A percentile compares a stretch with the other conserved stretches of the same genome.
Evolutionary conservation across 2,888 invertebrate genomes (phyloP).

Genomic region (Allacma fusca): DNA sequence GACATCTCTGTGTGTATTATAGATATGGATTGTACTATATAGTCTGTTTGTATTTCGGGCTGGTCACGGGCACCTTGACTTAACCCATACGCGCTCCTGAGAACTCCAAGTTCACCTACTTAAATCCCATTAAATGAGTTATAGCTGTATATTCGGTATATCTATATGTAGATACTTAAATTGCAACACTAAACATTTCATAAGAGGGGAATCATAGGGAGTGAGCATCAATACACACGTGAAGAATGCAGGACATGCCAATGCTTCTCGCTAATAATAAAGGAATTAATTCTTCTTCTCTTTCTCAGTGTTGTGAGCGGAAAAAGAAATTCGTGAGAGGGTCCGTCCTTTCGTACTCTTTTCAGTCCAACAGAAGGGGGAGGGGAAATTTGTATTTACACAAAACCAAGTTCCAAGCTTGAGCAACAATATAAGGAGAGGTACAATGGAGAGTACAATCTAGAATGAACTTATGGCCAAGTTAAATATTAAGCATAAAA

Average conservation of each 20-base stretch:
- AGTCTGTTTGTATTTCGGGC: background rate
- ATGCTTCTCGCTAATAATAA: slow-evolving; percentile 16
- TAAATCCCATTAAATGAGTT: background rate
- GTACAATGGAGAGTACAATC: slow-evolving; percentile 5
- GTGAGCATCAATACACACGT: background rate
- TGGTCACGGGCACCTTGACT: slow-evolving; percentile 6
- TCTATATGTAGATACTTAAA: too few species aligned
- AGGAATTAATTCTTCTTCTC: slow-evolving; percentile 21
- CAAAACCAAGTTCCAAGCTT: background rate
- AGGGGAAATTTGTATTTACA: slow-evolving; percentile 31
- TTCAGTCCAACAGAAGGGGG: slow-evolving; percentile 4
- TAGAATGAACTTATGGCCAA: slow-evolving; percentile 23
- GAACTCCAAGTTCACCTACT: background rate
- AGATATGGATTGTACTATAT: too few species aligned
- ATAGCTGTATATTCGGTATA: background rate
- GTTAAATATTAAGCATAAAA: slow-evolving; percentile 30
- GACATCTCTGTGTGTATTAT: too few species aligned
- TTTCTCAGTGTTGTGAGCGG: background rate
- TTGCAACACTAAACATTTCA: background rate
- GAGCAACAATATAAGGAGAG: slow-evolving; percentile 5
- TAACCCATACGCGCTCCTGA: background rate
- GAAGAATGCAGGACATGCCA: background rate
- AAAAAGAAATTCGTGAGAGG: slow-evolving; percentile 31
- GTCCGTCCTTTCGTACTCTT: slow-evolving; percentile 25
- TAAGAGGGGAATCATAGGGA: background rate